These are phyloP conservation scores for Notodonta dromedarius DNA, from an alignment of 2,888 invertebrate genomes.

Conservation along the genomic window DNA sequence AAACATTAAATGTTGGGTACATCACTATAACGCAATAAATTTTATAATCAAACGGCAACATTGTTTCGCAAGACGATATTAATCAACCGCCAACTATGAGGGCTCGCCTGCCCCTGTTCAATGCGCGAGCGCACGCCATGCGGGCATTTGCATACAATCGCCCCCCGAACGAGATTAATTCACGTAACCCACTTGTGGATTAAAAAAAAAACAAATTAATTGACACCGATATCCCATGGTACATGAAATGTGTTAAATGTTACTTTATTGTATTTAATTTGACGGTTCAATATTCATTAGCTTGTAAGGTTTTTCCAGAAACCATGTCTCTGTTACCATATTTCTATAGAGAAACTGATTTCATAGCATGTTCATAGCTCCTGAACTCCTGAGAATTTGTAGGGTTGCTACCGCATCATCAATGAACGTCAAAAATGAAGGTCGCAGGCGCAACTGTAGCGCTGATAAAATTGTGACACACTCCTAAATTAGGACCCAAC, in stretches of 20 bases:
- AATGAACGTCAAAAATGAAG: too few species aligned
- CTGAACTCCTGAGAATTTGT: too few species aligned
- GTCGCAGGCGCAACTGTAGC: background rate
- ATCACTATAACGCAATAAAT: background rate
- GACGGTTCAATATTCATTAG: background rate
- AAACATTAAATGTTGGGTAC: background rate
- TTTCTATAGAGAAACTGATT: too few species aligned
- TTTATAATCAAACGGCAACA: slow-evolving; percentile 30
- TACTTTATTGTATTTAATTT: background rate
- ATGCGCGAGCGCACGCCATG: slow-evolving; percentile 58
- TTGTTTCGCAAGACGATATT: slow-evolving; percentile 27
- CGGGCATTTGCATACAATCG: slow-evolving; percentile 75
- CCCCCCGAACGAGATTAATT: slow-evolving; percentile 50
- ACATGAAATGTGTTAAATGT: background rate
- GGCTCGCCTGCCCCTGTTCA: slow-evolving; percentile 32
- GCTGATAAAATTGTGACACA: background rate
- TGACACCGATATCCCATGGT: slow-evolving; percentile 17
- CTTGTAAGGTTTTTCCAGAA: background rate
- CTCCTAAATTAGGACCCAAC: background rate
- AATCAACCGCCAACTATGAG: slow-evolving; percentile 29
- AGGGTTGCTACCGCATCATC: too few species aligned
- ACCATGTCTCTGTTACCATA: too few species aligned
- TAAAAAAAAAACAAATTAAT: slow-evolving; percentile 33
- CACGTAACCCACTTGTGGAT: slow-evolving; percentile 54
- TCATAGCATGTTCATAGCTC: too few species aligned